Conservation (phyloP, 2,797 vertebrate genomes). For the Kryptopterus vitreolus region DNA sequence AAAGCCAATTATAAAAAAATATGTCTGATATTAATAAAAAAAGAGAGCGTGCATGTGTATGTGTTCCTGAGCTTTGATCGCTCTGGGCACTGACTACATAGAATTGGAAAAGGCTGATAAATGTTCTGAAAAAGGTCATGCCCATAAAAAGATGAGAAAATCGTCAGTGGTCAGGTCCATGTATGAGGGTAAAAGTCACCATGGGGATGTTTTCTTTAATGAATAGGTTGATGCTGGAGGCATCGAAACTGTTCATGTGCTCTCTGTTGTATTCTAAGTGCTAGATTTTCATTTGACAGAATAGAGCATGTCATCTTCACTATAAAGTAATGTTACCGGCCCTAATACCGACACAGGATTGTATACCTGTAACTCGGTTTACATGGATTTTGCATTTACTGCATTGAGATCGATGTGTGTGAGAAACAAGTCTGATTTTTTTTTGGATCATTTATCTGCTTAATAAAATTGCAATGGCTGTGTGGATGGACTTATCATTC, state of each 20-base stretch:
- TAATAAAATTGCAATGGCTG: neutral
- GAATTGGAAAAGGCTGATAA: constrained; percentile 35
- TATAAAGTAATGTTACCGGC: neutral
- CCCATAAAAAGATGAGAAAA: constrained; percentile 34
- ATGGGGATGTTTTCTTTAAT: constrained; percentile 40
- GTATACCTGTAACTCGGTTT: neutral
- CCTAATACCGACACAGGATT: constrained; percentile 2
- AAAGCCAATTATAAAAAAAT: neutral
- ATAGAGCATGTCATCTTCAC: constrained; percentile 20
- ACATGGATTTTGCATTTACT: neutral
- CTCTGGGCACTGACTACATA: constrained; percentile 31
- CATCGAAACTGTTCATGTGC: neutral
- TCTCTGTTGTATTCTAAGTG: constrained; percentile 22
- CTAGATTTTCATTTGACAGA: constrained; percentile 15
- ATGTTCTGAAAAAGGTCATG: constrained; percentile 41
- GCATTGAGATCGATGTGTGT: neutral
- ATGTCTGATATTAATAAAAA: neutral
- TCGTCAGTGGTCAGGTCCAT: constrained; percentile 19
- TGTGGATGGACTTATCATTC: neutral
- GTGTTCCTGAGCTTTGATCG: constrained; percentile 7
- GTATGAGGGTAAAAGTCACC: constrained; percentile 36
- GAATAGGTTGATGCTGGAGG: constrained; percentile 23
- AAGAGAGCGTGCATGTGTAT: neutral
- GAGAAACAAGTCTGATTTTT: neutral
- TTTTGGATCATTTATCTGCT: neutral